These are phyloP conservation scores for Anas capensis DNA, from an alignment of 2,797 vertebrate species.

Conservation along the genomic window DNA sequence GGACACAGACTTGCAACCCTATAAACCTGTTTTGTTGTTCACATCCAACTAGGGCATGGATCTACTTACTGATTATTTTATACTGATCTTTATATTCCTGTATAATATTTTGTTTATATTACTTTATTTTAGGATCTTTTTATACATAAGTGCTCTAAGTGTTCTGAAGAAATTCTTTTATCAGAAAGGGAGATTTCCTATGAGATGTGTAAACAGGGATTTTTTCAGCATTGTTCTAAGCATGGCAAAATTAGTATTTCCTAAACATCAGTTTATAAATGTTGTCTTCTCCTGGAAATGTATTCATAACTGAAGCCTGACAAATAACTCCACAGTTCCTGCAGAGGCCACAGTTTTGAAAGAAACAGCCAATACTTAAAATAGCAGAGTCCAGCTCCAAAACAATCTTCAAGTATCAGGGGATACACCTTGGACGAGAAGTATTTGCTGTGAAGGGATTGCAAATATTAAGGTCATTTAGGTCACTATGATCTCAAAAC, in stretches of 20 bases:
- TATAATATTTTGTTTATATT: neutral
- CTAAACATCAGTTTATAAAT: slow-evolving; percentile 15
- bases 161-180: neutral
- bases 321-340: slow-evolving; percentile 43
- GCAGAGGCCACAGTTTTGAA: slow-evolving; percentile 28
- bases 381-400: slow-evolving; percentile 38
- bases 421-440: slow-evolving; percentile 54
- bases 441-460: slow-evolving; percentile 50
- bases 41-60: neutral
- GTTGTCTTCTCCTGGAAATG: slow-evolving; percentile 1
- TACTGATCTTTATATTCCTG: neutral
- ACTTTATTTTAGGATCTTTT: neutral
- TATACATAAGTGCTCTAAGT: neutral
- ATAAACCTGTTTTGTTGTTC: neutral
- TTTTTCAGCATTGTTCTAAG: slow-evolving; percentile 8
- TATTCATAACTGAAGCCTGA: slow-evolving; percentile 46
- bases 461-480: slow-evolving; percentile 63
- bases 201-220: neutral
- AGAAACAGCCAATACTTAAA: slow-evolving; percentile 54
- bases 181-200: neutral
- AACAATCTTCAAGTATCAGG: slow-evolving; percentile 64
- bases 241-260: neutral
- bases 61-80: neutral
- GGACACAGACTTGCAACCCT: neutral
- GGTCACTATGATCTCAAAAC: slow-evolving; percentile 64